Conservation (phyloP, 1,140 invertebrate genomes). For the Danaus melanippus region DNA sequence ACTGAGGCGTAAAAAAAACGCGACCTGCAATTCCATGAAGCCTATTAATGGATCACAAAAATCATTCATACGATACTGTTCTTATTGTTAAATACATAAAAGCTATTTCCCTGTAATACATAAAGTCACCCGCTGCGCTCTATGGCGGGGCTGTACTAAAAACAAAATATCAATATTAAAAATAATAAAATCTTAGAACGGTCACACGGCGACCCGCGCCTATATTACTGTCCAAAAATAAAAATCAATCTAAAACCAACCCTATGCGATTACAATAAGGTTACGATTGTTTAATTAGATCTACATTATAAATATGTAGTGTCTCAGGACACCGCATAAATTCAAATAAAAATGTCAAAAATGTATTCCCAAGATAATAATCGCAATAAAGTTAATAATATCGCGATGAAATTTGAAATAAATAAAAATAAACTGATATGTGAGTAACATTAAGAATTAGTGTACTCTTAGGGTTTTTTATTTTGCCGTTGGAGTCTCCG, state of each 20-base stretch:
- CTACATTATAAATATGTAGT: not conserved
- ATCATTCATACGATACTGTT: conserved; percentile 16
- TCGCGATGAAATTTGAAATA: conserved; percentile 64
- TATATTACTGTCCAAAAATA: conserved; percentile 12
- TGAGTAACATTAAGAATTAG: conserved; percentile 49
- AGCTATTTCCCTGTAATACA: conserved; percentile 20
- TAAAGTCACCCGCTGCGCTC: conserved; percentile 52
- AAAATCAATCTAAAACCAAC: conserved; percentile 11
- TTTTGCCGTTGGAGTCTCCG: conserved; percentile 5
- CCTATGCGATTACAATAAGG: conserved; percentile 6
- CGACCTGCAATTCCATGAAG: conserved; percentile 51
- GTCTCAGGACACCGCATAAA: conserved; percentile 51
- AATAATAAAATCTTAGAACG: conserved; percentile 69
- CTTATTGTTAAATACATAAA: conserved; percentile 22
- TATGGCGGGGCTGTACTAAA: conserved; percentile 59
- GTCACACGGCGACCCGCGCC: conserved; percentile 48
- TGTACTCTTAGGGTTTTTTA: conserved; percentile 30
- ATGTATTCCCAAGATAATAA: conserved; percentile 67
- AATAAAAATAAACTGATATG: conserved; percentile 57
- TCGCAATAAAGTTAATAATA: conserved; percentile 66
- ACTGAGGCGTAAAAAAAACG: conserved; percentile 42
- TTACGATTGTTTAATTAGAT: not conserved
- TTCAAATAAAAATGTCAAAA: conserved; percentile 69
- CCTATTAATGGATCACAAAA: conserved; percentile 30
- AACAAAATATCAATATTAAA: conserved; percentile 68